Base-by-base conservation (phyloP, 2,113 vertebrate species). In the Urocitellus parryii region DNA sequence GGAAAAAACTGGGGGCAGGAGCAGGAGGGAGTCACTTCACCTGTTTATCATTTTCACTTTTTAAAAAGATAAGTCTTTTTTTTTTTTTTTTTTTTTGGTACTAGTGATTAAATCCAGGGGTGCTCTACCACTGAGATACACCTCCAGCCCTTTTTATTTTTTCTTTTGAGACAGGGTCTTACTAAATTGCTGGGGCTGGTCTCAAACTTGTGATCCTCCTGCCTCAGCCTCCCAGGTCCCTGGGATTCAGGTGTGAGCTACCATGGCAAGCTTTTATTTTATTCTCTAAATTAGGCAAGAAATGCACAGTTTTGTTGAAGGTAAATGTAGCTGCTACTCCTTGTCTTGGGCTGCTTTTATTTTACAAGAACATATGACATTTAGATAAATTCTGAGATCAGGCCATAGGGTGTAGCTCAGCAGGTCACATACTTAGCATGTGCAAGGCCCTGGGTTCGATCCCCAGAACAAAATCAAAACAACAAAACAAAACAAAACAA, bases 341-440 rank as follows among this genome's bases (percentile, higher is more conserved):
- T 67, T 45, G 53, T 72, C 74, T 58, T 81, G 58, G 74, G 53
- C 74, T 93, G 67, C 29, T 93, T 89, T 96, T 39, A 42, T 80
- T 53, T 63, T 96, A 87, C 20, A n/a, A 88, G 79, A 20, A 94
- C 76, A 70, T 27, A 61, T 18, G 18, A 70, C 56, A 88, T 51
- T 85, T 73, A 78, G 34, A 73, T 78, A 63, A 92, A 95, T 84
- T 78, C 68, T 78, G 80, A 96, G 24, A 45, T 76, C 37, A 65
- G 48, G n/a, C 11, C 61, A 76, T 25, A 29, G 53, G 61, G 22
- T 37, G 7, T 74, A 3, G 9, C 18, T 74, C 72, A 74, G 18
- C 25, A 39, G 72, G 39, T 11, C 8, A 74, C 37, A 42, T 13
- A 0, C 39, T 74, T 25, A 42, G 72, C 37, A 25, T 74, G 72